Conservation (phyloP, 2,888 invertebrate species). For the Hypena proboscidalis region DNA sequence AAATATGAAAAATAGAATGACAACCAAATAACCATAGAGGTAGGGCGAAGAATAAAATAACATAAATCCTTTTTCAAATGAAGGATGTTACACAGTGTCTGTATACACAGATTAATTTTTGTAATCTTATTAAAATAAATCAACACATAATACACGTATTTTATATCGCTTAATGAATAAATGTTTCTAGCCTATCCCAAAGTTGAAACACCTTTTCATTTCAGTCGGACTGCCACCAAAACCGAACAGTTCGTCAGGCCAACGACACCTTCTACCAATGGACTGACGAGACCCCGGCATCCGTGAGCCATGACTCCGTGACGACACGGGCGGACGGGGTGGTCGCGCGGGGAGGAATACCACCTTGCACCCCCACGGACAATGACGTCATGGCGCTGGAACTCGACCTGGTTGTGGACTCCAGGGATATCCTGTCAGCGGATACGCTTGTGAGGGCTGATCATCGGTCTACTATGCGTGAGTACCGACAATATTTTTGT, state of each 20-base stretch:
- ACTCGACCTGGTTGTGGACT: conserved; percentile 74
- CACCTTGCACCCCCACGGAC: conserved; percentile 43
- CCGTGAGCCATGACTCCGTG: conserved; percentile 40
- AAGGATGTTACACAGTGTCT: too few species aligned
- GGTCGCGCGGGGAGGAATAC: conserved; percentile 56
- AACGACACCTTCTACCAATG: conserved; percentile 55
- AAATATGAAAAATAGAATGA: too few species aligned
- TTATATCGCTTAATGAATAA: too few species aligned
- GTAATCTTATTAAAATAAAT: too few species aligned
- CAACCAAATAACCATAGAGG: too few species aligned
- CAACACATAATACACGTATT: too few species aligned
- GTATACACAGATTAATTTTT: too few species aligned
- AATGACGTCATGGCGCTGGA: conserved; percentile 64
- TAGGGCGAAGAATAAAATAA: too few species aligned
- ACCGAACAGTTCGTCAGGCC: conserved; percentile 57
- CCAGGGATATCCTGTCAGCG: conserved; percentile 82
- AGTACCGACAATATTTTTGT: conserved; percentile 43
- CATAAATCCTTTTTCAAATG: too few species aligned
- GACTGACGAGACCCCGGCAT: conserved; percentile 45
- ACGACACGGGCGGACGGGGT: conserved; percentile 36
- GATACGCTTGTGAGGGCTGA: conserved; percentile 88
- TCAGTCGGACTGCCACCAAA: conserved; percentile 58
- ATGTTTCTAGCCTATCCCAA: too few species aligned
- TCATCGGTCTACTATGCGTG: conserved; percentile 66
- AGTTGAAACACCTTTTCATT: not conserved